These are phyloP conservation scores for Pygoscelis adeliae DNA, from an alignment of 2,113 vertebrate genomes.

Conservation along the genomic window DNA sequence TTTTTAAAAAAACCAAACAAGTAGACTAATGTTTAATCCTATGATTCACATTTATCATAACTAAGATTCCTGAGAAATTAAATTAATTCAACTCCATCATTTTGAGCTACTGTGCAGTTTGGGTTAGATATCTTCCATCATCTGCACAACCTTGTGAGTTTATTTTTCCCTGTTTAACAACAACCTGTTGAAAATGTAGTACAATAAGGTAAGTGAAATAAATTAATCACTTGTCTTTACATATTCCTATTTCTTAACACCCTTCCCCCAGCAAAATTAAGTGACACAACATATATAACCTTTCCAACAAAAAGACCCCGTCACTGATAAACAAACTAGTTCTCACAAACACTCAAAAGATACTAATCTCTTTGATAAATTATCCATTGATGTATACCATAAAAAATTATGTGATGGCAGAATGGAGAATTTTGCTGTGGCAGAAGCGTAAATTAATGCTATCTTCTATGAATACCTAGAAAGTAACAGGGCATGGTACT, in stretches of 20 bases:
- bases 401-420: not conserved
- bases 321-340: not conserved
- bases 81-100: not conserved
- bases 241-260: not conserved
- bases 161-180: not conserved
- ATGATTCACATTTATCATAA: not conserved
- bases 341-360: not conserved
- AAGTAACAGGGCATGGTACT: not conserved
- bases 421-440: not conserved
- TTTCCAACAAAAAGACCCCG: not conserved
- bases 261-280: not conserved
- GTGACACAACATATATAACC: not conserved
- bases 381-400: not conserved
- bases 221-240: not conserved
- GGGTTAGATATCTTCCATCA: not conserved
- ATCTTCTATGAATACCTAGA: not conserved
- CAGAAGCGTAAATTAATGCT: not conserved
- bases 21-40: not conserved
- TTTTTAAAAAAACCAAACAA: not conserved
- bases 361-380: not conserved
- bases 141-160: not conserved
- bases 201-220: not conserved
- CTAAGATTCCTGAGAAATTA: not conserved
- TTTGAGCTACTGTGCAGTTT: not conserved
- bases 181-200: not conserved